These are phyloP conservation scores for Formicarius rufipectus DNA, from an alignment of 2,113 vertebrate species.

Conservation along the genomic window DNA sequence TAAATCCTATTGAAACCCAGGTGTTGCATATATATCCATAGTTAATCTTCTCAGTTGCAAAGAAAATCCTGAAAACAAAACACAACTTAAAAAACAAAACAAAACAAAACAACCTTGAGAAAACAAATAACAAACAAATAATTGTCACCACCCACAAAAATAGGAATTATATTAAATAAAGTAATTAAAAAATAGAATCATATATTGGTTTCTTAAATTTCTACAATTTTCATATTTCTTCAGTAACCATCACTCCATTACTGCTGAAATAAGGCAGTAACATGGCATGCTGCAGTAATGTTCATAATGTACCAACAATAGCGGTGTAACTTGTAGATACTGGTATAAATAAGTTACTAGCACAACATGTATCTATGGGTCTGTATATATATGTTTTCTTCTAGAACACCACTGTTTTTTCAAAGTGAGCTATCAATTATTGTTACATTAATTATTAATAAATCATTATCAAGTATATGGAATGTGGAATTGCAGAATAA, in stretches of 20 bases:
- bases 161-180: background rate
- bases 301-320: background rate
- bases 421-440: background rate
- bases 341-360: background rate
- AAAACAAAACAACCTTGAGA: background rate
- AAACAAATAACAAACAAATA: background rate
- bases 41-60: background rate
- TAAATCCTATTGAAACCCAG: background rate
- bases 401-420: background rate
- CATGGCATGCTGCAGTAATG: background rate
- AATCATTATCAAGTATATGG: background rate
- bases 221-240: background rate
- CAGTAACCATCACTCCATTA: background rate
- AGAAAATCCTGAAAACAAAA: background rate
- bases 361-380: fast-evolving
- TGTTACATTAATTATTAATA: background rate
- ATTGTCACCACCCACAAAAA: background rate
- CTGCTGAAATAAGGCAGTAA: background rate
- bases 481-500: background rate
- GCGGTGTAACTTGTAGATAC: background rate
- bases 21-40: background rate
- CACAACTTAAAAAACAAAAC: fast-evolving
- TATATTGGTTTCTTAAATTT: background rate
- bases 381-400: background rate
- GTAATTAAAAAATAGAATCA: background rate